Evolutionary conservation across 2,113 vertebrate species (phyloP).

Genomic region (Osmerus mordax): DNA sequence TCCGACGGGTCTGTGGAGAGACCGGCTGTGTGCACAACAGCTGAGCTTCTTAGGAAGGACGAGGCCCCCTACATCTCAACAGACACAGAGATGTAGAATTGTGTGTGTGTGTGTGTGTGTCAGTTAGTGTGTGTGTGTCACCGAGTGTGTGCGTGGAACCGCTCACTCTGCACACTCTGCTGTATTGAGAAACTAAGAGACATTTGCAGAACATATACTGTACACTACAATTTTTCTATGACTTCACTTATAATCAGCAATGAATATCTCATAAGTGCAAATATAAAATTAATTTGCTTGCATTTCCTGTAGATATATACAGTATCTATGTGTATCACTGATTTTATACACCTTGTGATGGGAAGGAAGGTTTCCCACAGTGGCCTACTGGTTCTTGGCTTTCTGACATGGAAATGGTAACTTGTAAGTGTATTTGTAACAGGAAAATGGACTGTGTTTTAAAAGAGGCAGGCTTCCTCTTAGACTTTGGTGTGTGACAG

Average conservation of each 20-base stretch:
- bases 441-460: neutral
- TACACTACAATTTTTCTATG: constrained; percentile 60
- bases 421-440: neutral
- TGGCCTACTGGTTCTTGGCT: constrained; percentile 10
- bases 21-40: constrained; percentile 34
- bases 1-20: constrained; percentile 15
- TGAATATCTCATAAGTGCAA: constrained; percentile 17
- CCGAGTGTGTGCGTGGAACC: neutral
- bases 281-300: constrained; percentile 23
- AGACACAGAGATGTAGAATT: constrained; percentile 26
- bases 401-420: constrained; percentile 20
- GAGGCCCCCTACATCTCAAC: constrained; percentile 15
- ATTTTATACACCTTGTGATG: constrained; percentile 10
- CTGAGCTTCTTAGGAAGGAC: constrained; percentile 33
- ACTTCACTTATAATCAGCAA: constrained; percentile 41
- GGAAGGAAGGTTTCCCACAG: constrained; percentile 8
- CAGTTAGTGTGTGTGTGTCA: constrained; percentile 8
- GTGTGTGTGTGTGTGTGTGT: neutral
- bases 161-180: constrained; percentile 3
- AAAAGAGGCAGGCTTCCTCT: constrained; percentile 19
- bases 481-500: neutral
- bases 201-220: constrained; percentile 38
- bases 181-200: constrained; percentile 35
- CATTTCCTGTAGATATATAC: constrained; percentile 29
- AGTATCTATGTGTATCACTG: constrained; percentile 26